A percentile compares a stretch with the other conserved stretches of the same genome.
These are phyloP conservation scores for Paragorgia papillata DNA, from an alignment of 92 coral and sea anemone genomes.

Conservation along the genomic window DNA sequence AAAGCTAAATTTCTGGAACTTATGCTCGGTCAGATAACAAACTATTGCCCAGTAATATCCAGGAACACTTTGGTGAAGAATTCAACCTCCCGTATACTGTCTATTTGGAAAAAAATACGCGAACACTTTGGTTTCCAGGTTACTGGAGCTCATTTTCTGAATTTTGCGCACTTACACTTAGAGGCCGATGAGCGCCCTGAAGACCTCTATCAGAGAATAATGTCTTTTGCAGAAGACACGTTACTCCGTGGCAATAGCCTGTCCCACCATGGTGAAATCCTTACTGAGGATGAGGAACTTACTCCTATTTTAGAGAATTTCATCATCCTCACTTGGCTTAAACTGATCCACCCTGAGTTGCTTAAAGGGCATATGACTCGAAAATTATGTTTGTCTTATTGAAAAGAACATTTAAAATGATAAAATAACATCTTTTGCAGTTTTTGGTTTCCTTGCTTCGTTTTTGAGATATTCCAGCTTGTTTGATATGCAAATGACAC, in stretches of 20 bases:
- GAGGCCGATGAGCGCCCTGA: conserved; percentile 76
- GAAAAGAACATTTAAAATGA: too few relatives aligned
- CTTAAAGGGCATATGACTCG: too few relatives aligned
- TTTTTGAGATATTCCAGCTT: too few relatives aligned
- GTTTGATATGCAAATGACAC: too few relatives aligned
- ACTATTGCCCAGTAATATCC: conserved; percentile 66
- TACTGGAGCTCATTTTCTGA: conserved; percentile 65
- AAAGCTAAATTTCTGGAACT: conserved; percentile 56
- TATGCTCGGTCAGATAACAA: conserved; percentile 70
- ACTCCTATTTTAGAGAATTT: conserved; percentile 65
- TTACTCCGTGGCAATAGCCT: conserved; percentile 58
- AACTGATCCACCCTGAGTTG: conserved; percentile 52
- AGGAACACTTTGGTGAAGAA: conserved; percentile 61
- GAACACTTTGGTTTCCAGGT: conserved; percentile 70
- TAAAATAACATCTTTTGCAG: too few relatives aligned
- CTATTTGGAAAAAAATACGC: conserved; percentile 64
- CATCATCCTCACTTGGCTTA: conserved; percentile 55
- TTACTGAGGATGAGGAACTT: conserved; percentile 65
- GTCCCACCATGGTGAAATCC: conserved; percentile 63
- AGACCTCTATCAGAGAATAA: conserved; percentile 68
- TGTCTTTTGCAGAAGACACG: conserved; percentile 66
- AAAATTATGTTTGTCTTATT: too few relatives aligned
- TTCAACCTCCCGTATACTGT: conserved; percentile 62
- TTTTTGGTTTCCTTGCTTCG: too few relatives aligned
- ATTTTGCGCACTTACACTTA: conserved; percentile 54